A percentile compares a stretch with the other conserved stretches of the same genome.
phyloP scores from a whole-genome alignment of 2,797 vertebrate genomes.

The Holocentrus rufus region DNA sequence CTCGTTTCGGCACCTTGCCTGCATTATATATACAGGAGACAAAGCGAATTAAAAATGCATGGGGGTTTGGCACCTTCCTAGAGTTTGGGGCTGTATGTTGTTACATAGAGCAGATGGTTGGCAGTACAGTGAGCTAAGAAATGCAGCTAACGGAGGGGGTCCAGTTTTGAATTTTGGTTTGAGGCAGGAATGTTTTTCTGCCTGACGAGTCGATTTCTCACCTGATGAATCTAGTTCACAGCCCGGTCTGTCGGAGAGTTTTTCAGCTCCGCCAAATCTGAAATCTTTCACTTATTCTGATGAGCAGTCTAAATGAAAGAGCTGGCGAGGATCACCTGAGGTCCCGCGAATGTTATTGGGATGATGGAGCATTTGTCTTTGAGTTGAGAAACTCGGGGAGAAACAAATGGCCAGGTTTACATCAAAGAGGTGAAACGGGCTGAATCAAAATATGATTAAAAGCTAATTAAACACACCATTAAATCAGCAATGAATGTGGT shows the following conservation, averaged over 20 bases:
- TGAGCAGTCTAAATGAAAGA: conserved; percentile 25
- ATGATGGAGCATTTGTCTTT: conserved; percentile 42
- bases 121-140: conserved; percentile 21
- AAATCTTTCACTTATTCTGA: conserved; percentile 5
- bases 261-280: background rate
- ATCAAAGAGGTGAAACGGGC: conserved; percentile 48
- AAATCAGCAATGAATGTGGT: conserved; percentile 60
- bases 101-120: conserved; percentile 19
- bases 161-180: background rate
- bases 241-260: conserved; percentile 6
- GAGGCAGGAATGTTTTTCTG: background rate
- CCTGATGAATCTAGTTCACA: conserved; percentile 35
- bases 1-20: conserved; percentile 61
- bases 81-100: conserved; percentile 35
- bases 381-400: conserved; percentile 49
- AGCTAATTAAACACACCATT: conserved; percentile 74
- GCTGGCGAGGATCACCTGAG: conserved; percentile 27
- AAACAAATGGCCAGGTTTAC: conserved; percentile 46
- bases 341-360: conserved; percentile 14
- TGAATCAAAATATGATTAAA: conserved; percentile 69
- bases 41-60: conserved; percentile 69
- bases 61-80: conserved; percentile 43
- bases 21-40: conserved; percentile 56
- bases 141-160: background rate
- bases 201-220: conserved; percentile 29